Evolutionary conservation across 2,797 vertebrate genomes (phyloP).

Genomic region (Muscicapa comitata): DNA sequence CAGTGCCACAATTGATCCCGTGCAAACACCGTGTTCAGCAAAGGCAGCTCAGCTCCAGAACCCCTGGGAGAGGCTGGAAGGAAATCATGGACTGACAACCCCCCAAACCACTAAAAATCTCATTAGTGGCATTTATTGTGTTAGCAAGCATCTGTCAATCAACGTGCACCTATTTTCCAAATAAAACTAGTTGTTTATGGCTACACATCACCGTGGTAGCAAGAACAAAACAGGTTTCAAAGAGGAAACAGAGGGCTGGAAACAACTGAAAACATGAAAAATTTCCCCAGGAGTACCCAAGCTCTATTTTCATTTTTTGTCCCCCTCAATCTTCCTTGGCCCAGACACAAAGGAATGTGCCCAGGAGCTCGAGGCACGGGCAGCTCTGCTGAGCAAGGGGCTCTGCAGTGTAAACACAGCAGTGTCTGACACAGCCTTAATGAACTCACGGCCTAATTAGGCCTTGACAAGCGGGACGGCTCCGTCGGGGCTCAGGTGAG

Average conservation of each 20-base stretch:
- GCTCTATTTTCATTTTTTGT: rapidly evolving
- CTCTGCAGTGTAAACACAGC: neutral
- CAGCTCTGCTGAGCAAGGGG: neutral
- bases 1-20: neutral
- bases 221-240: neutral
- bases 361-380: rapidly evolving
- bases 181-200: neutral
- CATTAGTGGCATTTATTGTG: rapidly evolving
- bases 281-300: neutral
- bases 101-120: neutral
- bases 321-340: neutral
- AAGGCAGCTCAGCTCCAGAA: neutral
- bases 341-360: neutral
- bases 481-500: neutral
- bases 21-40: neutral
- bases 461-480: neutral
- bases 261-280: neutral
- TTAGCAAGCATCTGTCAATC: rapidly evolving
- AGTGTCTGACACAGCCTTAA: neutral
- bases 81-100: rapidly evolving
- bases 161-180: rapidly evolving
- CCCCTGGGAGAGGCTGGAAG: neutral
- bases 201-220: rapidly evolving
- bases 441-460: neutral
- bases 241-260: rapidly evolving